Evolutionary conservation across 2,113 vertebrate species (phyloP).

Genomic region (Boulengerochromis microlepis): DNA sequence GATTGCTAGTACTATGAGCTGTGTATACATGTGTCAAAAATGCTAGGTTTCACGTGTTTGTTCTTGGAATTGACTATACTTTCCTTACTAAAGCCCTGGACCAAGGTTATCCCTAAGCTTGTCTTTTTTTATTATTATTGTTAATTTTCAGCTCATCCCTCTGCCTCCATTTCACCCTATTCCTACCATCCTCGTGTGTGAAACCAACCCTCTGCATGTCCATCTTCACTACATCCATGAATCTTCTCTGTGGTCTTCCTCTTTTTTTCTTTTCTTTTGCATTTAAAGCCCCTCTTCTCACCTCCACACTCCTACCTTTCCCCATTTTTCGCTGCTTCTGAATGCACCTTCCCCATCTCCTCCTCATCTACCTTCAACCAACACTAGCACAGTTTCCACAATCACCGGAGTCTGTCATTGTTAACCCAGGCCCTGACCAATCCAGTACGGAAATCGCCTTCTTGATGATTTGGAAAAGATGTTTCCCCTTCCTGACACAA

Average conservation of each 20-base stretch:
- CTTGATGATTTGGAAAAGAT: neutral
- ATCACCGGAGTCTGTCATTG: neutral
- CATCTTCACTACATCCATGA: neutral
- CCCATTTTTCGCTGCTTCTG: neutral
- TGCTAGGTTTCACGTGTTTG: neutral
- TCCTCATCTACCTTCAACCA: neutral
- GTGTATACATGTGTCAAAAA: neutral
- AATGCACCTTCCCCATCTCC: neutral
- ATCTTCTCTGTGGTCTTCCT: neutral
- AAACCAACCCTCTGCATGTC: neutral
- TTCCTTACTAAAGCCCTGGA: neutral
- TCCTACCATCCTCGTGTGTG: rapidly evolving
- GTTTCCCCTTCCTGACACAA: neutral
- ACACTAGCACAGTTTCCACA: neutral
- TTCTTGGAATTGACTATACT: neutral
- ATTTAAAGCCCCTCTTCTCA: neutral
- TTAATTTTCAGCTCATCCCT: neutral
- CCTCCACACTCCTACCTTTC: neutral
- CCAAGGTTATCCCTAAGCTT: neutral
- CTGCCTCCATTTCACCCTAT: neutral
- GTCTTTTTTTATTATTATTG: neutral
- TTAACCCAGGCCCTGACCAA: neutral
- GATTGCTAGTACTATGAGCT: neutral
- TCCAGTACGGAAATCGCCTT: neutral
- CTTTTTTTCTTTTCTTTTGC: neutral